phyloP scores from a whole-genome alignment of 2,113 vertebrate species.

The Sinocyclocheilus anshuiensis region DNA sequence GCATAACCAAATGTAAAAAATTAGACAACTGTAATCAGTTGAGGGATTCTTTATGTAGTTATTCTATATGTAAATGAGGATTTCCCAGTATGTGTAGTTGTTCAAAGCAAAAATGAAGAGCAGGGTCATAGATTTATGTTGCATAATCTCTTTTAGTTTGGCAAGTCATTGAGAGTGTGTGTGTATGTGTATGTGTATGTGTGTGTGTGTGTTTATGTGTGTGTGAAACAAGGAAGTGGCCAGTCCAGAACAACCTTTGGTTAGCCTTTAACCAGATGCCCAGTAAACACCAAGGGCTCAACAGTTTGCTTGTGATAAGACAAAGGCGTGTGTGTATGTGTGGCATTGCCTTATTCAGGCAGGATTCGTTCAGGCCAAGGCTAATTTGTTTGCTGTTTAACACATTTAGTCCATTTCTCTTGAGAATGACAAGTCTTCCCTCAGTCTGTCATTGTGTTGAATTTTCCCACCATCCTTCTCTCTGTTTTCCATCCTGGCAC shows the following conservation, averaged over 20 bases:
- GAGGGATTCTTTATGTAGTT: background rate
- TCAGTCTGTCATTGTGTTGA: slow-evolving; percentile 22
- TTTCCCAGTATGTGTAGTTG: background rate
- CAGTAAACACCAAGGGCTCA: slow-evolving; percentile 29
- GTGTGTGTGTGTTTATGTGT: background rate
- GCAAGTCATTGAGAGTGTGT: background rate
- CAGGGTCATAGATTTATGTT: background rate
- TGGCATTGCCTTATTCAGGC: slow-evolving; percentile 16
- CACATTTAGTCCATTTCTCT: slow-evolving; percentile 35
- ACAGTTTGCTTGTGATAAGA: slow-evolving; percentile 18
- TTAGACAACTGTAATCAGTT: background rate
- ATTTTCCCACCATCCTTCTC: slow-evolving; percentile 34
- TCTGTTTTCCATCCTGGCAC: slow-evolving; percentile 27
- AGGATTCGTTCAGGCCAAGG: slow-evolving; percentile 27
- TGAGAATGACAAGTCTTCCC: slow-evolving; percentile 25
- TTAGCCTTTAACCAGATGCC: slow-evolving; percentile 48
- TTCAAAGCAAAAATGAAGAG: slow-evolving; percentile 12
- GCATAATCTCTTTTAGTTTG: background rate
- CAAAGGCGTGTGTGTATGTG: slow-evolving; percentile 30
- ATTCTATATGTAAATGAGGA: background rate
- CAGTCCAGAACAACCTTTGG: slow-evolving; percentile 12
- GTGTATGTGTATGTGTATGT: background rate
- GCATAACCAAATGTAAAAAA: background rate
- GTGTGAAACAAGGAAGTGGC: slow-evolving; percentile 3
- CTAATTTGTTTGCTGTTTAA: slow-evolving; percentile 33